These are phyloP conservation scores for Chromis chromis DNA, from an alignment of 2,797 vertebrate genomes.

Conservation along the genomic window DNA sequence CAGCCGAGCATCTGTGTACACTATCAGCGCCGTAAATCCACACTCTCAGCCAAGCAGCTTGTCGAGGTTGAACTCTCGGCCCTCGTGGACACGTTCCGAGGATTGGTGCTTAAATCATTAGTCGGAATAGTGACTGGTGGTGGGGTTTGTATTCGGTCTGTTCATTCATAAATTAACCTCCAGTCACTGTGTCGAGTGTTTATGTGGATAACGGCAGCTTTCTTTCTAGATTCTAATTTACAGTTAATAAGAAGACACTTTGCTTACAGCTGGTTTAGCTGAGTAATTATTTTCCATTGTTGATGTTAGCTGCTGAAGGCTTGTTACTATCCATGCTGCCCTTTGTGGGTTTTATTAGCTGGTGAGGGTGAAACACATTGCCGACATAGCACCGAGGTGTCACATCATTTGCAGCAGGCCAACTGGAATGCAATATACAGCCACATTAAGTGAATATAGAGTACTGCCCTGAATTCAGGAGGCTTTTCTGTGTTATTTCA, in stretches of 20 bases:
- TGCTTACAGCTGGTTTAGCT: constrained; percentile 1
- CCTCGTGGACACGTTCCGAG: constrained; percentile 20
- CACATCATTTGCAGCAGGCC: neutral
- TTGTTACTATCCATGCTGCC: neutral
- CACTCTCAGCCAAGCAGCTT: constrained; percentile 24
- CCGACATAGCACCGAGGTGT: neutral
- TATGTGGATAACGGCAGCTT: neutral
- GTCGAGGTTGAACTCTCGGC: constrained; percentile 23
- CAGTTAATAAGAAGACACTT: constrained; percentile 18
- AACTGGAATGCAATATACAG: neutral
- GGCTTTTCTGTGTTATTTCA: neutral
- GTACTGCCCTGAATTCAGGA: neutral
- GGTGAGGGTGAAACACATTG: neutral
- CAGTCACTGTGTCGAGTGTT: neutral
- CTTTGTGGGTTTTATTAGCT: constrained; percentile 3
- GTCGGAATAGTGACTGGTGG: constrained; percentile 1
- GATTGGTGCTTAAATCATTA: constrained; percentile 20
- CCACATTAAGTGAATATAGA: neutral
- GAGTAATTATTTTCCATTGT: constrained; percentile 18
- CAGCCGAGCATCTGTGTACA: constrained; percentile 24
- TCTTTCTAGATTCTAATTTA: constrained; percentile 2
- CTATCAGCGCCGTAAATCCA: constrained; percentile 24
- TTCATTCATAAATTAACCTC: constrained; percentile 32
- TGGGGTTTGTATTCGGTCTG: constrained; percentile 14
- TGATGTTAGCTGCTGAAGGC: neutral